phyloP scores from a whole-genome alignment of 2,113 vertebrate species.

The Anser cygnoides region DNA sequence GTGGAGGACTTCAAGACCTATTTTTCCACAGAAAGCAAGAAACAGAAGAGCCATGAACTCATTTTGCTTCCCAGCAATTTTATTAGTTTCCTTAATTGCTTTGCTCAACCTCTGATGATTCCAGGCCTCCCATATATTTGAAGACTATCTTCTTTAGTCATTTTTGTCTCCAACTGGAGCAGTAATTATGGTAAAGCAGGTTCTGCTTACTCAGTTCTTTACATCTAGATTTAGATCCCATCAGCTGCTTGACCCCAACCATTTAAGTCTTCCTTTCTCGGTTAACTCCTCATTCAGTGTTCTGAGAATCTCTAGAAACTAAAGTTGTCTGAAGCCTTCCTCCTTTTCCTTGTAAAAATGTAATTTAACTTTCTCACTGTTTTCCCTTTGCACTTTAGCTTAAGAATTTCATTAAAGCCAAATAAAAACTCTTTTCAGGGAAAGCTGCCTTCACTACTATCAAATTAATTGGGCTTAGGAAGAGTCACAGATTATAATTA shows the following conservation, averaged over 20 bases:
- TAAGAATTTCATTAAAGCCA: neutral
- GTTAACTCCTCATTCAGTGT: neutral
- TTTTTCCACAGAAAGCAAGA: slow-evolving; percentile 4
- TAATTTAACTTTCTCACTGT: neutral
- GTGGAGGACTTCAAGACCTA: slow-evolving; percentile 25
- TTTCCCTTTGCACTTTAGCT: neutral
- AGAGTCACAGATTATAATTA: neutral
- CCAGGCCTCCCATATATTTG: neutral
- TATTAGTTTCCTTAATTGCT: slow-evolving; percentile 65
- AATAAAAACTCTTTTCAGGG: neutral
- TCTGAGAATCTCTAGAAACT: neutral
- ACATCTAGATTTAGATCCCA: neutral
- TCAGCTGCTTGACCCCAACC: neutral
- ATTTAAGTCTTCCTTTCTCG: neutral
- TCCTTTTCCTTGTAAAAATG: neutral
- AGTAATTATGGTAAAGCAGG: neutral
- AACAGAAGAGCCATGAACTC: slow-evolving; percentile 42
- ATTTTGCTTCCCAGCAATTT: slow-evolving; percentile 50
- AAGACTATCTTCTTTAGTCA: neutral
- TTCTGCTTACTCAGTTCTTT: neutral
- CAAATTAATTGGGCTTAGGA: neutral
- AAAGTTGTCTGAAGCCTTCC: neutral
- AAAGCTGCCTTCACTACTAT: neutral
- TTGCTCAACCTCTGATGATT: slow-evolving; percentile 21
- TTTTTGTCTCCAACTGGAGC: neutral